These are phyloP conservation scores for Phragmatobia fuliginosa DNA, from an alignment of 2,888 invertebrate genomes.

Conservation along the genomic window DNA sequence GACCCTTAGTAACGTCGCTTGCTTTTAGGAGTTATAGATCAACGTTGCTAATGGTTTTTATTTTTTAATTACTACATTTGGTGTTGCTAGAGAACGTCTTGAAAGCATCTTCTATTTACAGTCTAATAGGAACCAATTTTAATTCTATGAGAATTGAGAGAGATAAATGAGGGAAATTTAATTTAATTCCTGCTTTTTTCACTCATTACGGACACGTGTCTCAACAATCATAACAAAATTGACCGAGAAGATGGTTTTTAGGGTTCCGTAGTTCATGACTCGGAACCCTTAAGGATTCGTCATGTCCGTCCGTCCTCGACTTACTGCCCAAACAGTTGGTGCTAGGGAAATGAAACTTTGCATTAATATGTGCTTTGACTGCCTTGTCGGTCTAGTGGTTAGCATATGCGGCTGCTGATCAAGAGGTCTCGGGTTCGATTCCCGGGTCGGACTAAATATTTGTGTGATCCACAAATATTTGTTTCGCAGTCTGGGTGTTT, in stretches of 20 bases:
- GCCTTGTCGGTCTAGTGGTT: no score
- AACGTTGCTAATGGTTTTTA: conserved; percentile 30
- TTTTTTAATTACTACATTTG: conserved; percentile 33
- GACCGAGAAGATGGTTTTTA: not conserved
- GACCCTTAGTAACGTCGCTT: conserved; percentile 12
- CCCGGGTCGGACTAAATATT: no score
- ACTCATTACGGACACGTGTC: not conserved
- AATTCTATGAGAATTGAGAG: not conserved
- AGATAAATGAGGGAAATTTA: conserved; percentile 12
- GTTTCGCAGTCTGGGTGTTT: no score
- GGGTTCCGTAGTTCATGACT: no score
- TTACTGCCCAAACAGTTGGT: no score
- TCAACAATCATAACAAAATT: not conserved
- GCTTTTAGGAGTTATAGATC: conserved; percentile 24
- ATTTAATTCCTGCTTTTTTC: not conserved
- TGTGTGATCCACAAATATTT: no score
- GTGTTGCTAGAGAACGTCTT: conserved; percentile 20
- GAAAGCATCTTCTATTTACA: conserved; percentile 21
- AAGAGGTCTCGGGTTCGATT: no score
- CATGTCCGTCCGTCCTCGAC: no score
- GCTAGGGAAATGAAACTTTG: no score
- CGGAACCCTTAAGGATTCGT: no score
- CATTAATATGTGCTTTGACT: no score
- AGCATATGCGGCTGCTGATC: no score
- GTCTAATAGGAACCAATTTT: conserved; percentile 21